phyloP scores from a whole-genome alignment of 2,113 vertebrate genomes.

The Eurypyga helias region DNA sequence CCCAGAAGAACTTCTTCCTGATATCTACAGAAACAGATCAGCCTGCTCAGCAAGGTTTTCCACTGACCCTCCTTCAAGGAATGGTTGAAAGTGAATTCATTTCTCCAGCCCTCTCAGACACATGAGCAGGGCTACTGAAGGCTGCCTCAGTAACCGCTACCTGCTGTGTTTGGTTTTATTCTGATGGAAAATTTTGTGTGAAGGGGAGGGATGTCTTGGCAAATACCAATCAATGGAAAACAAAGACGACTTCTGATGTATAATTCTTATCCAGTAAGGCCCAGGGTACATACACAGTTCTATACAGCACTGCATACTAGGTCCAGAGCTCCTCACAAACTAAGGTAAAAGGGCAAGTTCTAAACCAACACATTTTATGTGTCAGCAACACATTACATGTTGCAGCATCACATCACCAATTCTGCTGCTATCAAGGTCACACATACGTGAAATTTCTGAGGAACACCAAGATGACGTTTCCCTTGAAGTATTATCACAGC shows the following conservation, averaged over 20 bases:
- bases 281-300: neutral
- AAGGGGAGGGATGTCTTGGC: neutral
- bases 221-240: neutral
- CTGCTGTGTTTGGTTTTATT: rapidly evolving
- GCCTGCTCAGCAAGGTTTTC: neutral
- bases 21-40: neutral
- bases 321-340: neutral
- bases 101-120: neutral
- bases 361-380: neutral
- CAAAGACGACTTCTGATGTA: neutral
- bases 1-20: too few species aligned
- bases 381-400: neutral
- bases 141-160: rapidly evolving
- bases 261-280: neutral
- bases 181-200: neutral
- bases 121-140: neutral
- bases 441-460: rapidly evolving
- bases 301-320: neutral
- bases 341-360: neutral
- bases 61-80: neutral
- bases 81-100: neutral
- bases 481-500: neutral
- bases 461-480: neutral
- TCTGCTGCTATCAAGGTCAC: neutral
- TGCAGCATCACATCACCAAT: neutral